phyloP scores from a whole-genome alignment of 2,797 vertebrate species.

The Salarias fasciatus region DNA sequence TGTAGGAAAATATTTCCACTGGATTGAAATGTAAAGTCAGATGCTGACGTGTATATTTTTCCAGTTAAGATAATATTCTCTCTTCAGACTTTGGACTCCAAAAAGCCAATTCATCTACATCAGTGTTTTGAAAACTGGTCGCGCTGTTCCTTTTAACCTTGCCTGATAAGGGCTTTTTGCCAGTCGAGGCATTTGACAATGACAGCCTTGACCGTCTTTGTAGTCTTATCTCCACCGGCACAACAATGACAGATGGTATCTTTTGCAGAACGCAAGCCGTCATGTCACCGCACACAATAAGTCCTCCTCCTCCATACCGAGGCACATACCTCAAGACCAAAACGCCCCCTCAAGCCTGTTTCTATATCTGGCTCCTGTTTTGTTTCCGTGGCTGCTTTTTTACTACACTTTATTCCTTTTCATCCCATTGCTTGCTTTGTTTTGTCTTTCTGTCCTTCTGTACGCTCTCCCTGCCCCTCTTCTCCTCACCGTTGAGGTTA shows the following conservation, averaged over 20 bases:
- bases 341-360: conserved; percentile 16
- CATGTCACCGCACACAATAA: conserved; percentile 23
- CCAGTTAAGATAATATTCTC: neutral
- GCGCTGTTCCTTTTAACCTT: conserved; percentile 36
- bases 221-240: conserved; percentile 35
- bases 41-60: neutral
- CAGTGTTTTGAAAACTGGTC: neutral
- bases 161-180: conserved; percentile 12
- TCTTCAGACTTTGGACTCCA: too few species aligned
- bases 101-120: too few species aligned
- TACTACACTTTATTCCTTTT: neutral
- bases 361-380: conserved; percentile 28
- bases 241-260: conserved; percentile 63
- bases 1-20: conserved; percentile 4
- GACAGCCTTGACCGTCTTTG: conserved; percentile 32
- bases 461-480: conserved; percentile 13
- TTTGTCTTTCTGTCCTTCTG: conserved; percentile 22
- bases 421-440: conserved; percentile 17
- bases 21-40: neutral
- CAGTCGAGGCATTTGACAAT: conserved; percentile 38
- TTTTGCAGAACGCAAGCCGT: conserved; percentile 38
- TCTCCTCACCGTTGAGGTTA: conserved; percentile 78
- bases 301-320: conserved; percentile 13
- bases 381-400: conserved; percentile 12
- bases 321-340: conserved; percentile 9